Base-by-base conservation (phyloP, 2,797 vertebrate genomes). In the Sandelia bainsii region DNA sequence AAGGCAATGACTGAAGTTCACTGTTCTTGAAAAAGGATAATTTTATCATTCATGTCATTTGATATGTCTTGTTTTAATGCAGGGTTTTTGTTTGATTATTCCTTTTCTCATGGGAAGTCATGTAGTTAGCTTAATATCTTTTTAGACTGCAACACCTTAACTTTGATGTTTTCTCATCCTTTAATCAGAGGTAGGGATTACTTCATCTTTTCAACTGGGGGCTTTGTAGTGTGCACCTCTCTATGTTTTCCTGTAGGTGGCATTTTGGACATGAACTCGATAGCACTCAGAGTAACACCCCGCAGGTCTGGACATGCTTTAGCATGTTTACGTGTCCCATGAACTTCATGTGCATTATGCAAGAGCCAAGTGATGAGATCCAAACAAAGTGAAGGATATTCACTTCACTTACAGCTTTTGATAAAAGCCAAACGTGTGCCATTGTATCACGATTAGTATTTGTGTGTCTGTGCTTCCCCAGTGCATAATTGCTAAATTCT, bases 81-180 rank as follows among this genome's bases (percentile, higher is more conserved):
- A 20, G 11, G 57, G 73, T 72, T 61, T 1, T 44, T 61, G 1
- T 44, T 39, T 8, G 29, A 73, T 39, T 27, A 62, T 53, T 80
- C 20, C 51, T 69, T 59, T 72, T 52, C 27, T 69, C 2, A 32
- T 59, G 32, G 59, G 32, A 53, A 58, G 48, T 66, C 66, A 40
- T 59, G 12, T 22, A 63, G 17, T 77, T 65, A 6, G 42, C 42
- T 8, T 46, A 84, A 83, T 69, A 72, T 81, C 58, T 58, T 61
- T 61, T 74, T 63, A 67, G 46, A 72, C 75, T 53, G 44, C 16
- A 8, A 89, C 75, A 77, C 60, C 39, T 75, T 62, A 32, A 16
- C 84, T 91, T 86, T 87, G 86, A 90, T 83, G 82, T 86, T 77
- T 75, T n/a, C 79, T 86, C 63, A 87, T 90, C 83, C 83, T 88